Percentiles rank a stretch among this genome's conserved stretches.
These are phyloP conservation scores for Lepidothrix coronata DNA, from an alignment of 2,113 vertebrate genomes.

Conservation along the genomic window DNA sequence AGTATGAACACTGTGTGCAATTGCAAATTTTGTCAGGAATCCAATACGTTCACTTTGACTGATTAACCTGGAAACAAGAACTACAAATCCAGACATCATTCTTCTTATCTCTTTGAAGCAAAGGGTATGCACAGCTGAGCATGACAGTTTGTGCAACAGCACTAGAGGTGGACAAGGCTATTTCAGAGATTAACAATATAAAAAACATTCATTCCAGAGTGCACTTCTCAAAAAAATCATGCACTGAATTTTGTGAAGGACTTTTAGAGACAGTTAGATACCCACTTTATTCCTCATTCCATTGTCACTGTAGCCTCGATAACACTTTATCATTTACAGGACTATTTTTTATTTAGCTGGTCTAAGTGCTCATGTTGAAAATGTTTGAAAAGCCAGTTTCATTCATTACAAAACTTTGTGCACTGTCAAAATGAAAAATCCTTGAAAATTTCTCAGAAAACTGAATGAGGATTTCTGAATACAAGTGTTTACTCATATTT, in stretches of 20 bases:
- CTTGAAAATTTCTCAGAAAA: neutral
- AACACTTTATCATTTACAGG: neutral
- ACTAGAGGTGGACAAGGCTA: neutral
- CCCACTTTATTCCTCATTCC: neutral
- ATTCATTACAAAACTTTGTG: neutral
- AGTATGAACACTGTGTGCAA: neutral
- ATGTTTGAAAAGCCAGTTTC: neutral
- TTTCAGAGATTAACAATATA: neutral
- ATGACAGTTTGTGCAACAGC: neutral
- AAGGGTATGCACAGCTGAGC: neutral
- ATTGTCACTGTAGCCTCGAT: neutral
- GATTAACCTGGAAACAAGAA: conserved; percentile 7
- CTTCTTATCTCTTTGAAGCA: neutral
- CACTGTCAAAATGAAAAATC: neutral
- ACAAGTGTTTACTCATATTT: neutral
- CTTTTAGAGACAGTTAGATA: neutral
- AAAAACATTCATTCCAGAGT: neutral
- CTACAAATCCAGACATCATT: neutral
- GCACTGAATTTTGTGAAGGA: neutral
- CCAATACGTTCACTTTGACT: neutral
- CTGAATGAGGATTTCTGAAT: neutral
- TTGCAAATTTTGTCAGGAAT: neutral
- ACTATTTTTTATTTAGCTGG: neutral
- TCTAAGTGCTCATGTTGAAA: neutral
- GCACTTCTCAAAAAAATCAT: neutral